These are phyloP conservation scores for Thinocorus orbignyianus DNA, from an alignment of 2,113 vertebrate genomes.

Conservation along the genomic window DNA sequence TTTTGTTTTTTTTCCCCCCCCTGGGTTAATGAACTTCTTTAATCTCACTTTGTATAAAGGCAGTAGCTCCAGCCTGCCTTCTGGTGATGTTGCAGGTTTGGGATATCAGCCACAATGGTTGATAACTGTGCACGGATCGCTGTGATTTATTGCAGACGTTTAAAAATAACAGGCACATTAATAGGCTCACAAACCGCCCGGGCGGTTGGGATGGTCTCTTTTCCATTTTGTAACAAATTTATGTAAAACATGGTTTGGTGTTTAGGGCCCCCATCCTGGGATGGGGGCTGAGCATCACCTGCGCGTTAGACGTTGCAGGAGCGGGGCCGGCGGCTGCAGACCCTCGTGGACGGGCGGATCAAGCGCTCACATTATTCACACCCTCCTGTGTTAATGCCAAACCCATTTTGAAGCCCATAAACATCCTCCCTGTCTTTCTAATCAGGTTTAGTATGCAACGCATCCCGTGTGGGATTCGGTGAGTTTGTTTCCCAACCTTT, in stretches of 20 bases:
- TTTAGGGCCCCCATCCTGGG: not conserved
- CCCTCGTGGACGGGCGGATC: slow-evolving; percentile 16
- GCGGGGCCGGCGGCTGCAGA: not conserved
- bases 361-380: slow-evolving; percentile 37
- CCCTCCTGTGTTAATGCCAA: slow-evolving; percentile 34
- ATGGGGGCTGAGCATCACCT: not conserved
- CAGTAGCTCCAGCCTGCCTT: not conserved
- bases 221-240: slow-evolving; percentile 60
- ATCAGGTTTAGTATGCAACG: slow-evolving; percentile 63
- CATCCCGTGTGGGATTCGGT: slow-evolving; percentile 44
- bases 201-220: not conserved
- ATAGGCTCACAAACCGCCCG: slow-evolving; percentile 19
- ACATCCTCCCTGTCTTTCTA: slow-evolving; percentile 58
- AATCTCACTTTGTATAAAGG: not conserved
- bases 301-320: not conserved
- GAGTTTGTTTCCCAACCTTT: slow-evolving; percentile 79
- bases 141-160: slow-evolving; percentile 58
- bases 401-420: slow-evolving; percentile 58
- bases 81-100: not conserved
- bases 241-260: slow-evolving; percentile 16
- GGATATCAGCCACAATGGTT: not conserved
- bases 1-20: not conserved
- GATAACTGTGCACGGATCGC: not conserved
- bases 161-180: slow-evolving; percentile 53
- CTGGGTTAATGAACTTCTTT: not conserved